Evolutionary conservation across 2,797 vertebrate species (phyloP).

Genomic region (Podarcis siculus): DNA sequence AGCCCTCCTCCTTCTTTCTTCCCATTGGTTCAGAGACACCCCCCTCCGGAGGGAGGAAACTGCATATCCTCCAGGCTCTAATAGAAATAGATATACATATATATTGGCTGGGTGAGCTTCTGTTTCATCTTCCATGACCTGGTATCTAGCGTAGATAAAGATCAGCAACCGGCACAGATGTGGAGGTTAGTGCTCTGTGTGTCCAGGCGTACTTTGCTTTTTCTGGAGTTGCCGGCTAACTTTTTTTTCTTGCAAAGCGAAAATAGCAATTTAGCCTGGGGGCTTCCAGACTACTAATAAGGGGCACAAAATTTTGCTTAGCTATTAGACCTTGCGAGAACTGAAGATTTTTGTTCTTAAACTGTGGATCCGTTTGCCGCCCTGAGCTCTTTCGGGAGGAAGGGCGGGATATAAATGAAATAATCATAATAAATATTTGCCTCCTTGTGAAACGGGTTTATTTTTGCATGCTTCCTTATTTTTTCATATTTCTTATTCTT

Average conservation of each 20-base stretch:
- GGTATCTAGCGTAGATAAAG: background rate
- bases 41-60: background rate
- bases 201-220: background rate
- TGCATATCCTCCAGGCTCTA: background rate
- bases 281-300: background rate
- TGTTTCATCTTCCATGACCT: background rate
- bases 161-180: background rate
- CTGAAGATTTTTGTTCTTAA: background rate
- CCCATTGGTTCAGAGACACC: constrained; percentile 8
- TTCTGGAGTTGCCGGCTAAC: background rate
- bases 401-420: no score
- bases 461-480: background rate
- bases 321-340: no score
- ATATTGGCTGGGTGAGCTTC: background rate
- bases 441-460: background rate
- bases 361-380: no score
- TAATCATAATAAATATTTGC: background rate
- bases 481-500: background rate
- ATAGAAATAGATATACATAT: background rate
- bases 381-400: no score
- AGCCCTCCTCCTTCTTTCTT: background rate
- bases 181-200: constrained; percentile 3
- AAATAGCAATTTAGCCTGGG: background rate
- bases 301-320: no score
- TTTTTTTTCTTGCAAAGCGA: background rate